Percentiles rank a stretch among this genome's conserved stretches.
These are phyloP conservation scores for Lutjanus campechanus DNA, from an alignment of 2,797 vertebrate species.

Conservation along the genomic window DNA sequence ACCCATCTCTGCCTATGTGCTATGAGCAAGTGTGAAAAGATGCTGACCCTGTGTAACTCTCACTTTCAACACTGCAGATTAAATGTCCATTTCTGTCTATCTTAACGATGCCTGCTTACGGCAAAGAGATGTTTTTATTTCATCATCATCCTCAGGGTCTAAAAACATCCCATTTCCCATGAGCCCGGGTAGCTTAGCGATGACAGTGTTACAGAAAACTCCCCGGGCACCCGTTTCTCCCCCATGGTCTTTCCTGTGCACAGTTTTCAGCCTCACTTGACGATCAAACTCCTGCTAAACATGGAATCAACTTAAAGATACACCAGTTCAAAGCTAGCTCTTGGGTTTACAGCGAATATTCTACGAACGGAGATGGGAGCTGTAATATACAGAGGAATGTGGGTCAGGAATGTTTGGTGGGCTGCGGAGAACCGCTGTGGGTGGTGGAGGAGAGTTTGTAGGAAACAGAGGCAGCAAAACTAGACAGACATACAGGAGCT, in stretches of 20 bases:
- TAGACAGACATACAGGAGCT: constrained; percentile 38
- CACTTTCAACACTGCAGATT: constrained; percentile 26
- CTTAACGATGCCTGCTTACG: not conserved
- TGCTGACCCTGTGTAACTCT: constrained; percentile 15
- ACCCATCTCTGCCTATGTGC: not conserved
- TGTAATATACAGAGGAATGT: constrained; percentile 65
- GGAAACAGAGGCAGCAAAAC: constrained; percentile 48
- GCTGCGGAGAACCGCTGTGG: constrained; percentile 54
- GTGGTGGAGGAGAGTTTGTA: constrained; percentile 52
- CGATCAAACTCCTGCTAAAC: constrained; percentile 26
- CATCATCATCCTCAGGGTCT: not conserved
- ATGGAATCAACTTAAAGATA: constrained; percentile 39
- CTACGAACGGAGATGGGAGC: constrained; percentile 41
- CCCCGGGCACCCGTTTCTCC: constrained; percentile 17
- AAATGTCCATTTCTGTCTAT: constrained; percentile 29
- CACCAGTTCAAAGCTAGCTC: constrained; percentile 49
- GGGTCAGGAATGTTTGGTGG: constrained; percentile 67
- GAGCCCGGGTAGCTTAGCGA: constrained; percentile 58
- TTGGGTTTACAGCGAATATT: constrained; percentile 58
- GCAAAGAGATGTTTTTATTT: constrained; percentile 28
- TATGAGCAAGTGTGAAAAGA: constrained; percentile 11
- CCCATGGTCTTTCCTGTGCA: not conserved
- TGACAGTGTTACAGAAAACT: constrained; percentile 28
- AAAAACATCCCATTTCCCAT: constrained; percentile 36
- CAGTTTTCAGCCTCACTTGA: not conserved